Percentiles rank a stretch among this genome's conserved stretches.
These are phyloP conservation scores for Xyliphius kryptos DNA, from an alignment of 2,113 vertebrate species.

Conservation along the genomic window DNA sequence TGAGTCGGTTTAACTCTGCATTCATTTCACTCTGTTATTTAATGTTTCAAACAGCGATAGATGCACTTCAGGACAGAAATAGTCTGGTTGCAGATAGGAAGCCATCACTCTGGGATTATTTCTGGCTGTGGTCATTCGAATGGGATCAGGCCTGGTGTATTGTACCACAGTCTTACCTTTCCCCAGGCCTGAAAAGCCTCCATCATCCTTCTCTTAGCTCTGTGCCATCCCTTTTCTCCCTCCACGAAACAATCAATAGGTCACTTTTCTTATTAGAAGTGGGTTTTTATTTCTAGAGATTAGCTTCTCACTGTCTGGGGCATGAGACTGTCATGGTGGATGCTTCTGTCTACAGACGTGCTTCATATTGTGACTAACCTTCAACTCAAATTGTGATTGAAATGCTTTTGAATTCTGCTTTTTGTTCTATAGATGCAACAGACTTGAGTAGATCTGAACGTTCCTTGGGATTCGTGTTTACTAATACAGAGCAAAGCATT, in stretches of 20 bases:
- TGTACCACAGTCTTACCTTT: slow-evolving; percentile 24
- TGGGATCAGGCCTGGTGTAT: slow-evolving; percentile 30
- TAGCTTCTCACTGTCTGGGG: slow-evolving; percentile 9
- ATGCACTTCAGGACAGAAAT: slow-evolving; percentile 4
- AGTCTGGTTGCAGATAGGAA: slow-evolving; percentile 31
- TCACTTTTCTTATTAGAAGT: slow-evolving; percentile 39
- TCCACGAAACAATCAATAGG: slow-evolving; percentile 37
- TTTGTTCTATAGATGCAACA: no score
- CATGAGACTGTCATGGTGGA: not conserved
- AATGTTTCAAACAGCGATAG: not conserved
- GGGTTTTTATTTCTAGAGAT: slow-evolving; percentile 27
- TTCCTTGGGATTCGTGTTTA: no score
- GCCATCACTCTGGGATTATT: slow-evolving; percentile 23
- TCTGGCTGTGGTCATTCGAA: slow-evolving; percentile 30
- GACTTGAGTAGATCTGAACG: no score
- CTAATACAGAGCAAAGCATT: no score
- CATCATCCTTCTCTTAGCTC: slow-evolving; percentile 31
- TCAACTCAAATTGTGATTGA: not conserved
- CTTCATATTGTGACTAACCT: not conserved
- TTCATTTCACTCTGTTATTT: not conserved
- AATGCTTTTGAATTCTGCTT: no score
- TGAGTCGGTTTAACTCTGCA: no score
- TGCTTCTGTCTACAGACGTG: not conserved
- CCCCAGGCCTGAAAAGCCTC: slow-evolving; percentile 20
- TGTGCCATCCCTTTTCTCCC: slow-evolving; percentile 11